Conservation (phyloP, 2,113 vertebrate species). For the Brachypteracias leptosomus region DNA sequence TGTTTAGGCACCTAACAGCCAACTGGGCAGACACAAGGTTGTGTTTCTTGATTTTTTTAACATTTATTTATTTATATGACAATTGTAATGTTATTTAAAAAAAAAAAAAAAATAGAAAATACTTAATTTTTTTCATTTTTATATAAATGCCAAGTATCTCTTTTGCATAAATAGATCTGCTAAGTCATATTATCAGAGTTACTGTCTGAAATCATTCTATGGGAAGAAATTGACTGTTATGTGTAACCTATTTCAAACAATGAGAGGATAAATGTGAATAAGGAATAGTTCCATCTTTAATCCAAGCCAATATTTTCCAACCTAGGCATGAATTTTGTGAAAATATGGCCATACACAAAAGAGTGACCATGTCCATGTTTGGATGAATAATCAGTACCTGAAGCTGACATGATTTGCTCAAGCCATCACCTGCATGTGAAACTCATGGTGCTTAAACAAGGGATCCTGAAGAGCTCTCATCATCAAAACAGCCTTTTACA, state of each 20-base stretch:
- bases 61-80: neutral
- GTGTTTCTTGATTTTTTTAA: neutral
- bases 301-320: neutral
- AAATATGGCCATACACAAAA: neutral
- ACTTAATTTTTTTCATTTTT: neutral
- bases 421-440: neutral
- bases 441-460: neutral
- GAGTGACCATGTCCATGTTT: neutral
- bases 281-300: neutral
- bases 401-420: neutral
- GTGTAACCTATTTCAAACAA: neutral
- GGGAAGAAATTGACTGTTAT: neutral
- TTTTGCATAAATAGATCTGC: neutral
- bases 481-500: accelerated
- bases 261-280: neutral
- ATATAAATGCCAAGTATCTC: neutral
- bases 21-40: neutral
- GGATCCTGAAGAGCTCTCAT: neutral
- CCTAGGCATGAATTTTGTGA: neutral
- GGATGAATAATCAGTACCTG: neutral
- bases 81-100: neutral
- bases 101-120: neutral
- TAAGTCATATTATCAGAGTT: neutral
- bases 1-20: neutral
- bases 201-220: neutral